These are phyloP conservation scores for Netelia inedita DNA, from an alignment of 2,888 invertebrate species.

Conservation along the genomic window DNA sequence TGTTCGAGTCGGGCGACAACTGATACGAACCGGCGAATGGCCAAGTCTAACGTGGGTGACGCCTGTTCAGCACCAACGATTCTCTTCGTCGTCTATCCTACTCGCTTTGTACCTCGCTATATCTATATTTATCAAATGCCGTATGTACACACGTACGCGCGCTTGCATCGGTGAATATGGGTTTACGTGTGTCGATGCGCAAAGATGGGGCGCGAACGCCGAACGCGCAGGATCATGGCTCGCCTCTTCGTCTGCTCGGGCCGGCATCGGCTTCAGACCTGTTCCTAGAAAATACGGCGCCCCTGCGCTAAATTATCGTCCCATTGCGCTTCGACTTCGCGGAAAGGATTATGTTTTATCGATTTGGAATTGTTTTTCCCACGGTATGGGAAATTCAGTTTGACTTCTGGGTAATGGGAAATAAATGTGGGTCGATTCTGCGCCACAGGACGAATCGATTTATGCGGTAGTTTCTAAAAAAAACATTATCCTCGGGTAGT, in stretches of 20 bases:
- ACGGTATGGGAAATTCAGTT: neutral
- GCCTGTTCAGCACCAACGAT: constrained; percentile 23
- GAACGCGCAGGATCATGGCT: constrained; percentile 56
- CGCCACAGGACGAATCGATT: too few relatives aligned
- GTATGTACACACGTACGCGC: neutral
- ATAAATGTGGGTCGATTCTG: too few relatives aligned
- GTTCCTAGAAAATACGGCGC: constrained; percentile 43
- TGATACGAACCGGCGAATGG: constrained; percentile 61
- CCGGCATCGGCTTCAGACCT: constrained; percentile 52
- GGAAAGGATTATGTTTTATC: neutral
- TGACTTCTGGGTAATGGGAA: too few relatives aligned
- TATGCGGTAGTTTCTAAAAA: neutral
- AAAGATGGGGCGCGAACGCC: constrained; percentile 20
- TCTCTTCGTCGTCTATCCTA: constrained; percentile 10
- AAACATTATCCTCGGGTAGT: neutral
- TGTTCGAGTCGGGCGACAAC: constrained; percentile 62
- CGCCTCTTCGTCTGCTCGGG: constrained; percentile 22
- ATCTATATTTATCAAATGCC: neutral
- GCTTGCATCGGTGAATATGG: neutral
- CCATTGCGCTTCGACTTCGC: neutral
- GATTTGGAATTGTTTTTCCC: neutral
- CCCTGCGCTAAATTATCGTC: constrained; percentile 31
- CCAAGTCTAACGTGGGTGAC: constrained; percentile 51
- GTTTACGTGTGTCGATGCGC: neutral
- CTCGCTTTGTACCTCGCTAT: neutral